phyloP scores from a whole-genome alignment of 1,140 invertebrate species.

The Nasonia vitripennis region DNA sequence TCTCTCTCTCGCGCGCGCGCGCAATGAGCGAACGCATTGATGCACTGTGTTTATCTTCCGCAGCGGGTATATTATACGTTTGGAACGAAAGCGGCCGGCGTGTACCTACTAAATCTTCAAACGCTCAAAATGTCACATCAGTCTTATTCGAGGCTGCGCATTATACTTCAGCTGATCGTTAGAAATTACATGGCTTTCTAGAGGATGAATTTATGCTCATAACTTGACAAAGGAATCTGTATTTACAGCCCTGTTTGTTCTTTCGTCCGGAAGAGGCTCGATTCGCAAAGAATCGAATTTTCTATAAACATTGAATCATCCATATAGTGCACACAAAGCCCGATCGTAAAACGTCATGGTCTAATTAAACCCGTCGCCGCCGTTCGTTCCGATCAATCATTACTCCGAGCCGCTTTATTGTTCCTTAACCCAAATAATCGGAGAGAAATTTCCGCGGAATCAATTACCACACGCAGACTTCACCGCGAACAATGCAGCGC shows the following conservation, averaged over 20 bases:
- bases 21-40: not conserved
- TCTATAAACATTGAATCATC: not conserved
- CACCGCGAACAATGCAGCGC: too few relatives aligned
- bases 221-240: not conserved
- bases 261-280: not conserved
- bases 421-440: not conserved
- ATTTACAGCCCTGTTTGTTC: not conserved
- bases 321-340: not conserved
- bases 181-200: conserved; percentile 29
- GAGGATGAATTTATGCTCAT: conserved; percentile 26
- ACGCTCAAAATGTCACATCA: conserved; percentile 26
- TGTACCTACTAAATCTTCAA: conserved; percentile 8
- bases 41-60: not conserved
- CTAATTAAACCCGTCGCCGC: not conserved
- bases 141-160: conserved; percentile 25
- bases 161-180: conserved; percentile 23
- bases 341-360: not conserved
- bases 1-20: not conserved
- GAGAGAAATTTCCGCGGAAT: not conserved
- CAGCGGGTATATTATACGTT: not conserved
- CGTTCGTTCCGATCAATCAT: not conserved
- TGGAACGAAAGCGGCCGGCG: not conserved
- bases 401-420: not conserved
- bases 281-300: too few relatives aligned
- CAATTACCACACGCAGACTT: not conserved